Base-by-base conservation (phyloP, 2,888 invertebrate species). In the Drosophila planitibia region DNA sequence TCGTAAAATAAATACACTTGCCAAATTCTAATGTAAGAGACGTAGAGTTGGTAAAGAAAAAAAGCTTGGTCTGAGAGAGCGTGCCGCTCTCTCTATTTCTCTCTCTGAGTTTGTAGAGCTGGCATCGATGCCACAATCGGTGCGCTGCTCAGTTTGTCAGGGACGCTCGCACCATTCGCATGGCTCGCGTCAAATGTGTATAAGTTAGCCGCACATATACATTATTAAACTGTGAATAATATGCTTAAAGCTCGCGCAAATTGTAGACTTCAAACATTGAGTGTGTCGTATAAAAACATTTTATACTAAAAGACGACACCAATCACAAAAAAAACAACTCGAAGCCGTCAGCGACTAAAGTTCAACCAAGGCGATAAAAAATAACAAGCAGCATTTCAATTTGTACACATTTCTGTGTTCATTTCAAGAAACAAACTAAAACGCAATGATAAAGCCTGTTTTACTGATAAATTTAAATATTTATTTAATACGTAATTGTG, bases 301-400 rank as follows among this genome's bases (percentile, higher is more conserved):
- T 12, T 47, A 52, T 64, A 66, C 33, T 49, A 54, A 54, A 53
- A 58, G 10, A 33, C 53, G n/a, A 64, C 57, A 63, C 54, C 51
- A 55, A 62, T 69, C 62, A 61, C 61, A 57, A 35, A 70, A 6
- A 52, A 30, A 37, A 55, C 37, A 39, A 19, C 49, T 51, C 52
- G 64, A 35, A 30, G 49, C 28, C 55, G 60, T 44, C 65, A 70
- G 44, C 51, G 89, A 74, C 73, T 82, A 89, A 90, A 88, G 88
- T 81, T 90, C 90, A 90, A 74, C 30, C 60, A 25, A 25, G 44
- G 82, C 81, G 89, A 90, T 90, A 81, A 88, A 85, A 70, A 85
- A 47, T 1, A 85, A 85, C 57, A 39, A 58, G 70, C 57, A 65
- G 74, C 66, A 72, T 76, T 67, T 68, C 51, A 53, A n/a, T 41